Conservation (phyloP, 2,113 vertebrate genomes). For the Aphyosemion australe region DNA sequence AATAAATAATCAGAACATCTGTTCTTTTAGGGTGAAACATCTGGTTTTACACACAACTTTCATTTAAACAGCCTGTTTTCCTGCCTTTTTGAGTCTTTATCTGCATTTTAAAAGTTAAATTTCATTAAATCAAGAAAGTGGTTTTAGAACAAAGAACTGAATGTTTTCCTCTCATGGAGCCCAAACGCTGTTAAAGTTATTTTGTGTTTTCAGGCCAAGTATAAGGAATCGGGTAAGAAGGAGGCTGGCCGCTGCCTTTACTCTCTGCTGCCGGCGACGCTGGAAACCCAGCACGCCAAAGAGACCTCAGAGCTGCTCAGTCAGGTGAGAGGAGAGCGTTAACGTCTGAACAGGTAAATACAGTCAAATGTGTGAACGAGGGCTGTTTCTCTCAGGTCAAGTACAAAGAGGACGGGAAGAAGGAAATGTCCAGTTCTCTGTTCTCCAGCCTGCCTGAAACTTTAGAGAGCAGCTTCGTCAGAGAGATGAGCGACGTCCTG, state of each 20-base stretch:
- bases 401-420: conserved; percentile 83
- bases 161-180: not conserved
- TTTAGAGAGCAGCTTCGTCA: conserved; percentile 84
- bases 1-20: too few relatives aligned
- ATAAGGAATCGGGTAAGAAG: conserved; percentile 79
- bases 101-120: too few relatives aligned
- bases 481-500: conserved; percentile 66
- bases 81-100: too few relatives aligned
- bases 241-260: conserved; percentile 49
- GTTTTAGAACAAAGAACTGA: too few relatives aligned
- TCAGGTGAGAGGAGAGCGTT: conserved; percentile 16
- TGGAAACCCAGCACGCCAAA: conserved; percentile 66
- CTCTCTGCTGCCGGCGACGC: conserved; percentile 58
- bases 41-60: too few relatives aligned
- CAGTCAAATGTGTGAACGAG: too few relatives aligned
- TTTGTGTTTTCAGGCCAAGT: conserved; percentile 78
- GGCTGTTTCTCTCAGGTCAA: conserved; percentile 72
- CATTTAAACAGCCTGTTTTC: too few relatives aligned
- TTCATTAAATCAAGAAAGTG: too few relatives aligned
- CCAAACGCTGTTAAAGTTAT: not conserved
- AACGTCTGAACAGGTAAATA: too few relatives aligned
- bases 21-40: too few relatives aligned
- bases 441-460: conserved; percentile 87
- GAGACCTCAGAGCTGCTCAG: conserved; percentile 61
- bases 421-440: conserved; percentile 77